These are phyloP conservation scores for Metridium senile DNA, from an alignment of 92 coral and sea anemone genomes.

Conservation along the genomic window DNA sequence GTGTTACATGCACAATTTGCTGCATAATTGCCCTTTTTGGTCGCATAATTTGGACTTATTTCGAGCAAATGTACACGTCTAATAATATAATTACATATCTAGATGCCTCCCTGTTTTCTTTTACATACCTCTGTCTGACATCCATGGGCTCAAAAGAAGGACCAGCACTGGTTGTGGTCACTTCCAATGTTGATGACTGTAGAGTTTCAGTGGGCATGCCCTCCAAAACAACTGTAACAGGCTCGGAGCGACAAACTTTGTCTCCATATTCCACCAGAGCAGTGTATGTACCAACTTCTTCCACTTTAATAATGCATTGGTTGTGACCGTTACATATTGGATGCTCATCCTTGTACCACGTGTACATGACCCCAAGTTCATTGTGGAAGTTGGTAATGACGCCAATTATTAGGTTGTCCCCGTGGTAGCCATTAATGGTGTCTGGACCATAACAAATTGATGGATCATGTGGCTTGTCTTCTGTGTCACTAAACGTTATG, in stretches of 20 bases:
- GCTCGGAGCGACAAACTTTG: neutral
- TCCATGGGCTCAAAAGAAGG: too few relatives aligned
- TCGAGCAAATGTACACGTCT: too few relatives aligned
- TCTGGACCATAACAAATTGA: neutral
- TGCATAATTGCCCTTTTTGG: too few relatives aligned
- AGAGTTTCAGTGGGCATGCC: neutral
- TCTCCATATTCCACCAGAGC: constrained; percentile 27
- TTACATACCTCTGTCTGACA: too few relatives aligned
- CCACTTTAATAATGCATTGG: constrained; percentile 34
- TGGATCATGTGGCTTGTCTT: neutral
- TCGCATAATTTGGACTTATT: too few relatives aligned
- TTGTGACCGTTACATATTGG: constrained; percentile 14
- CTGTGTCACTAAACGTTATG: neutral
- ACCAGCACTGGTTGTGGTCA: too few relatives aligned
- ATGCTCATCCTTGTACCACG: constrained; percentile 16
- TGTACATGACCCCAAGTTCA: constrained; percentile 10
- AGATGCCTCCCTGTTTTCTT: too few relatives aligned
- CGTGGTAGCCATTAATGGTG: constrained; percentile 13
- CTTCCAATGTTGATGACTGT: too few relatives aligned
- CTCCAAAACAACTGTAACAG: constrained; percentile 24
- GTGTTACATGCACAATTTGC: too few relatives aligned
- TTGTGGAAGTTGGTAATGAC: constrained; percentile 21
- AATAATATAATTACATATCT: too few relatives aligned
- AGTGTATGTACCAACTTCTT: constrained; percentile 25
- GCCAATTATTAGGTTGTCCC: constrained; percentile 7